Conservation (phyloP, 2,113 vertebrate genomes). For the Aix galericulata region DNA sequence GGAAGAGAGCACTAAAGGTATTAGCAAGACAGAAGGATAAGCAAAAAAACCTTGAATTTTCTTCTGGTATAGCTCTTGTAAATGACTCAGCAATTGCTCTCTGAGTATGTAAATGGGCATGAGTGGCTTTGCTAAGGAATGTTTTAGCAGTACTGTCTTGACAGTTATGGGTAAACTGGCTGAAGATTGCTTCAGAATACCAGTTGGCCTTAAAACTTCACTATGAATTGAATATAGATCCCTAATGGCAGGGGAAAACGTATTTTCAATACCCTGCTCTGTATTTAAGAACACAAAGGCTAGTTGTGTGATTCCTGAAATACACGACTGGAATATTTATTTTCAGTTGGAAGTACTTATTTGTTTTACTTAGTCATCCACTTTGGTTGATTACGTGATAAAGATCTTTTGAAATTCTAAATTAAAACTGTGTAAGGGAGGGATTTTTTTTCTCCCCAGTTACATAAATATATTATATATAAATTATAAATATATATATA, state of each 20-base stretch:
- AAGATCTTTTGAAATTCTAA: background rate
- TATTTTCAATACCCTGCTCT: background rate
- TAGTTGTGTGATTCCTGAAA: background rate
- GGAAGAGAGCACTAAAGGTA: background rate
- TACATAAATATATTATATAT: background rate
- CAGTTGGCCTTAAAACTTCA: background rate
- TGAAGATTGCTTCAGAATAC: background rate
- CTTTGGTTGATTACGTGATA: background rate
- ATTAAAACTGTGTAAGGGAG: background rate
- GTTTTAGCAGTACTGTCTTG: background rate
- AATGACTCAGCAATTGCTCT: background rate
- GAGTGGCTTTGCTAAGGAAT: background rate
- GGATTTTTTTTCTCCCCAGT: rapidly evolving
- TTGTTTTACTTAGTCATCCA: background rate
- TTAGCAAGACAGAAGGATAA: background rate
- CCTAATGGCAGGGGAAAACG: background rate
- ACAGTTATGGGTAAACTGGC: background rate
- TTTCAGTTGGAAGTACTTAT: background rate
- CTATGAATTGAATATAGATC: background rate
- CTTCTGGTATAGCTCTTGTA: background rate
- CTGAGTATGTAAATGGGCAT: background rate
- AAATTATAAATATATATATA: too few species aligned
- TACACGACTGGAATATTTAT: background rate
- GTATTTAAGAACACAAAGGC: background rate
- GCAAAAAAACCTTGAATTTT: background rate